Base-by-base conservation (phyloP, 2,797 vertebrate genomes). In the Peromyscus eremicus region DNA sequence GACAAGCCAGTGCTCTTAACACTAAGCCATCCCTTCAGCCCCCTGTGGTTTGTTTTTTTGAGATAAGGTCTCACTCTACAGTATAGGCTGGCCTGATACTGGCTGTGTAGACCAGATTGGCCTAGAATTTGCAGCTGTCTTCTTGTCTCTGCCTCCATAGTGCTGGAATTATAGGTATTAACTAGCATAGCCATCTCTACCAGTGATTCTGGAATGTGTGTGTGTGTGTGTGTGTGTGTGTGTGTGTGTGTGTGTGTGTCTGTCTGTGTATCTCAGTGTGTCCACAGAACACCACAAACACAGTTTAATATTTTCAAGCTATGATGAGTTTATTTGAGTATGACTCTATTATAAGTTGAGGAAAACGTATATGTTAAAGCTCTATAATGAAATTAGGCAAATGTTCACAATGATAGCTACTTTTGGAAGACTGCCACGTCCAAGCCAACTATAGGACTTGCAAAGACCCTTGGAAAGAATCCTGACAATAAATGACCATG, bases 391-490 rank as follows among this genome's bases (percentile, higher is more conserved):
- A 68, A 66, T 80, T 52, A 68, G 43, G 17, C 9, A 96, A 91
- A 77, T 89, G 19, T 27, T 57, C 49, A 60, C 85, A 83, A 94
- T 83, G 60, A 84, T 81, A 32, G 62, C 49, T 76, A 52, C 29
- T 64, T 94, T 80, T 40, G 75, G 52, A 91, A 92, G 57, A 95
- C 14, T 46, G 46, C 4, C 2, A 49, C 11, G 5, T 62, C 40
- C 23, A 49, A 94, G 43, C 10, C 82, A 94, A 49, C 62, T 75
- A 46, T 40, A 27, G 95, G 52, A 91, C 73, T 89, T 5, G 94
- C 16, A 80, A 89, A 97, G 91, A 87, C 86, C 37, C 62, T 92
- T 95, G 70, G 76, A 92, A 92, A 92, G 29, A 85, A n/a, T 40
- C 21, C 10, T 94, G 70, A 71, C 32, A 70, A 7, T 92, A 66